Base-by-base conservation (phyloP, 2,888 invertebrate genomes). In the Gastrophysa polygoni region DNA sequence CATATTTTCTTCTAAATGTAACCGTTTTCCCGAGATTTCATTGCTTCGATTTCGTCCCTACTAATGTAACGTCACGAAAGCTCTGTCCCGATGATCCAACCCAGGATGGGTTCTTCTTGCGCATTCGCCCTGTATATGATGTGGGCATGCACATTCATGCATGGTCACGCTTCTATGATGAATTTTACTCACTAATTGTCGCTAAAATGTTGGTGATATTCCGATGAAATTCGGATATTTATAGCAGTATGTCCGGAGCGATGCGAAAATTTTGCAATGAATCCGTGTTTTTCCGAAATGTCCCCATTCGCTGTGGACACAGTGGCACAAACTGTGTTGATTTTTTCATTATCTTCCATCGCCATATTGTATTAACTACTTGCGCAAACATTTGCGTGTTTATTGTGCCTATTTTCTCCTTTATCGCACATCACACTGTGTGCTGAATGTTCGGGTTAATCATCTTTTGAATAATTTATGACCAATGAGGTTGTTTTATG, bases 391-490 rank as follows among this genome's bases (percentile, higher is more conserved):
- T 57, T 57, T 34, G 29, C 57, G 48, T 34, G 47, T 24, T 46
- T 43, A 56, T 56, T 46, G 34, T 56, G 10, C 18, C 16, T 11
- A 17, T 21, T 48, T 57, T 47, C 48, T 57, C 46, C 57, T 57
- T 50, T 57, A 57, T 57, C 50, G 57, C 57, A 17, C 18, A 57
- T 54, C 43, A 54, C 43, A 21, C 18, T 24, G 54, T 44, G 43
- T 38, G 38, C 38, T 38, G 38, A 38, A 38, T 38, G 29, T 52
- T 52, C 20, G 16, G 11, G 34, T 38, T 54, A 54, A 54, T 54
- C 54, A 54, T 54, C 16, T 43, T 28, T 44, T 54, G 54, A 54
- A 54, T 54, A 17, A 54, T 54, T 54, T 54, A 54, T 54, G 43
- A 54, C 24, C 14, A 16, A 24, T 20, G 14, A 24, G n/a, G n/a